These are phyloP conservation scores for Rhingia rostrata DNA, from an alignment of 2,888 invertebrate genomes.

Conservation along the genomic window DNA sequence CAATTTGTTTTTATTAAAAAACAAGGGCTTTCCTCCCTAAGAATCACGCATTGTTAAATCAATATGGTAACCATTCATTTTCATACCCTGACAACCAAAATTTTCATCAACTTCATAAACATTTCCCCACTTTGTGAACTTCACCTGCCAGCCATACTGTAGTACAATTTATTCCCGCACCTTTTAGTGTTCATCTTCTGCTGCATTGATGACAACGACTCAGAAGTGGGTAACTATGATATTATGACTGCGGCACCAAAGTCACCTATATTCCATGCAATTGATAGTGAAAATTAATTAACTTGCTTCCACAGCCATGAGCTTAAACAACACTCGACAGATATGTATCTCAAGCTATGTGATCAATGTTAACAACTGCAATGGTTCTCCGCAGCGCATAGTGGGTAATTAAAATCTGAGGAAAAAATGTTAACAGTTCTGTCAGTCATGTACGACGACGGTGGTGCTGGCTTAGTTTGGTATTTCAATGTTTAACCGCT, in stretches of 20 bases:
- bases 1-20: no score
- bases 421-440: constrained; percentile 10
- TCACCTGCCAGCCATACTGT: no score
- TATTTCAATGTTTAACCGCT: neutral
- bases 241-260: neutral
- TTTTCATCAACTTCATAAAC: no score
- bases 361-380: constrained; percentile 1
- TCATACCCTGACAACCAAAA: no score
- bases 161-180: no score
- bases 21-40: no score
- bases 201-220: no score
- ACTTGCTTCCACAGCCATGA: neutral
- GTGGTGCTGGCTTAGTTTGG: neutral
- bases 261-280: constrained; percentile 51
- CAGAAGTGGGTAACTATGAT: no score
- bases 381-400: neutral
- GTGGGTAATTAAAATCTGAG: constrained; percentile 10
- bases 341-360: neutral
- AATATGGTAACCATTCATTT: no score
- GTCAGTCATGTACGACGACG: constrained; percentile 10
- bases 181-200: no score
- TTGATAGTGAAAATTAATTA: constrained; percentile 56
- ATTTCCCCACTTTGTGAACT: no score
- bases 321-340: neutral
- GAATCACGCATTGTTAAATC: no score